Base-by-base conservation (phyloP, 1,140 invertebrate species). In the Drosophila lowei region DNA sequence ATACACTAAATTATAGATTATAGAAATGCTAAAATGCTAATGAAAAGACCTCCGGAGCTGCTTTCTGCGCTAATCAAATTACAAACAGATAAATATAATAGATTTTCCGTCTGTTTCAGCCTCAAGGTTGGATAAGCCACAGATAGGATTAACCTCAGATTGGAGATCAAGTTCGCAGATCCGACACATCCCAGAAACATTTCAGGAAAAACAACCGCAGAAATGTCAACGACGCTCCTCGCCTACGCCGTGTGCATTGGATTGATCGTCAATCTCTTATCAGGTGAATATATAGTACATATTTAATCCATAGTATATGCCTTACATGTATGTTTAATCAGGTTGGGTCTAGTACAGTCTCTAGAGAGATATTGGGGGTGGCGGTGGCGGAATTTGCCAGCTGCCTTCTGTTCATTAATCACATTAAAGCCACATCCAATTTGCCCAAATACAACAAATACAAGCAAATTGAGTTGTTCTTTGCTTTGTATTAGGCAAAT, bases 231-330 rank as follows among this genome's bases (percentile, higher is more conserved):
- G 34, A 59, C 62, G 34, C 41, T 30, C 6, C 48, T 84, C 53
- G 67, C 71, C 44, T 84, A 76, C 61, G 64, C 71, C 55, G 68
- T 88, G 53, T 76, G 85, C 72, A 70, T 90, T 34, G 76, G 72
- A n/a, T 58, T 89, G 53, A 66, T 70, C 47, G 62, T 60, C 55
- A 76, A 88, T 78, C 57, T 78, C 77, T 76, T 90, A 88, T 80
- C 88, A 78, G 88, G 88, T 90, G 57, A 90, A 46, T 53, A 1
- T 6, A 67, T 50, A 34, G 53, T 55, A 57, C n/a, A 41, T 50
- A 48, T 9, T 54, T 49, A 30, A 6, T 30, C 50, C 25, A 30
- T 28, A 50, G 38, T 30, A 11, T 34, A 11, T 38, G 34, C 34
- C 11, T 38, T 38, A 38, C 21, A 57, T 15, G 1, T n/a, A 1